Base-by-base conservation (phyloP, 2,888 invertebrate genomes). In the Cerceris ruficornis region DNA sequence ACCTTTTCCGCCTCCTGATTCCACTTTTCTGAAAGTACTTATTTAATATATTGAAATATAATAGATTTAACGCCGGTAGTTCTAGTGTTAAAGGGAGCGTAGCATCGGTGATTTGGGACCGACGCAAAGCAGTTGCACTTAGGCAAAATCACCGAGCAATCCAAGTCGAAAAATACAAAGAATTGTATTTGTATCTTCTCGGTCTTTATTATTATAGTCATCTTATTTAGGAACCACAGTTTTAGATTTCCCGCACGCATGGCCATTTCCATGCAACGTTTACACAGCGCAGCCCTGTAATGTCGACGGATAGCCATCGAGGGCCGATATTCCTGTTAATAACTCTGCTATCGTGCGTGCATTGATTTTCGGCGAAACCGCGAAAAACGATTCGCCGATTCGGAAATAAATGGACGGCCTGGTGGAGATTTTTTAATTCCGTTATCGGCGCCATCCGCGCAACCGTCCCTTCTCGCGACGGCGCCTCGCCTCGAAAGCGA, bases 341-440 rank as follows among this genome's bases (percentile, higher is more conserved):
- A 71, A 60, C 69, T 11, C 17, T 43, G 17, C 43, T 28, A 43
- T 52, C 15, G 14, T 0, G n/a, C 39, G 46, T 15, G 50, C 67
- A 46, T 28, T 59, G 62, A 76, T 78, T 70, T 78, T 76, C 46
- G 62, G 70, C 62, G 68, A 76, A 78, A 76, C 77, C 77, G 59
- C 77, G 77, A 50, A 15, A 68, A 78, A 64, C 77, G 77, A 68
- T 68, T 76, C 70, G 70, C 13, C 50, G 76, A 49, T 52, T 76
- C 77, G 77, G 67, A 70, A 76, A 71, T 76, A 77, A 77, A 76
- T 77, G 70, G 70, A 11, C 69, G 62, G 15, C 17, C 28, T 69
- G 76, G 54, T 62, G 17, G 54, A 54, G 62, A 70, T 15, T 71
- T 78, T 78, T 78, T 76, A 76, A 78, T 76, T 64, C 70, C 77